Base-by-base conservation (phyloP, 2,888 invertebrate genomes). In the Cheilosia grossa region DNA sequence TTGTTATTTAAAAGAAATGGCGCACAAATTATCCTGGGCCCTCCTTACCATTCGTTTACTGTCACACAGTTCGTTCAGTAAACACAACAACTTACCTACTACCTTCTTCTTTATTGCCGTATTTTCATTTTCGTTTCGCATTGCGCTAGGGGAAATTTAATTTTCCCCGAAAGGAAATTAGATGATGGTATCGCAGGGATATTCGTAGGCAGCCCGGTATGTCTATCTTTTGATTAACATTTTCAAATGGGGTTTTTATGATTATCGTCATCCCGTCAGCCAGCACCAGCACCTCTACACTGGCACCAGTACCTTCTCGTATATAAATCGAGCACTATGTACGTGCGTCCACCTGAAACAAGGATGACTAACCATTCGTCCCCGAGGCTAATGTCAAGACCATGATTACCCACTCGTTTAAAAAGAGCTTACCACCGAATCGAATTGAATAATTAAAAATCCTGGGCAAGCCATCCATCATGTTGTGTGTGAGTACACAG, bases 191-290 rank as follows among this genome's bases (percentile, higher is more conserved):
- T 85, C 85, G 72, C 81, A 67, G 47, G 63, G 83, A 85, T 81
- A 81, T 81, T 81, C 85, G 44, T 81, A 85, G 81, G 81, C 70
- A 40, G 69, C 66, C 49, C 63, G 69, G 69, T 56, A 37, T 81
- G 81, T 72, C 81, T 85, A 85, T 85, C 85, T 85, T 81, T 85
- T 85, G 85, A 85, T 85, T 85, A 85, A 85, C 81, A 85, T 85
- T 85, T 85, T 81, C 85, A 85, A 85, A 81, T 85, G 81, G 85
- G 75, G 66, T 85, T 85, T 85, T 85, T 85, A 85, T 85, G 85
- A 85, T 85, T 85, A 85, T 85, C 81, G 75, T 75, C 75, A 72
- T 77, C 80, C 80, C 80, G 24, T 40, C 56, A 27, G 53, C 30
- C 61, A 64, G 54, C 59, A 24, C 15, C 56, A 67, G 66, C 59